Base-by-base conservation (phyloP, 2,113 vertebrate genomes). In the Planiliza haematocheilus region DNA sequence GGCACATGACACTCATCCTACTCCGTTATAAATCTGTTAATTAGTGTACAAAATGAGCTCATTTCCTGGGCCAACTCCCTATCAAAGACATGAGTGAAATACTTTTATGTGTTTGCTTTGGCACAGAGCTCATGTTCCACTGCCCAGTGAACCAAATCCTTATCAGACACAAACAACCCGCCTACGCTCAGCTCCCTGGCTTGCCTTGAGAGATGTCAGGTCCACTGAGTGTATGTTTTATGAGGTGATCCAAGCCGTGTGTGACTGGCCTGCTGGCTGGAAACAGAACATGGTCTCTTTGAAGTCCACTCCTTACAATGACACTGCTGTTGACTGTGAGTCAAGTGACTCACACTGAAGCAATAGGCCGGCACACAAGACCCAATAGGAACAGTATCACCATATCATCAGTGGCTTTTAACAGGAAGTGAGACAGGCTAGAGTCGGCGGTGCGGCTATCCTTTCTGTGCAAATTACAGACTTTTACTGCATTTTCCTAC, bases 101-200 rank as follows among this genome's bases (percentile, higher is more conserved):
- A 67, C 76, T 90, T 85, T 79, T 74, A 69, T 86, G 81, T 88
- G 85, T 88, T 88, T 91, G 75, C 56, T 82, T 88, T 91, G 86
- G 91, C 86, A 74, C 65, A 1, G 55, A 1, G 30, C 83, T 85
- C 41, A 8, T n/a, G 53, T 74, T 58, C 69, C 70, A 67, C 68
- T 87, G 85, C 82, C 82, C 78, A 74, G 70, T 79, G 85, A 89
- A 82, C 86, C 79, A 65, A 82, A 74, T 60, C 83, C 85, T 91
- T 89, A 91, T 91, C 91, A 77, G 86, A 77, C 74, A 64, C 88
- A 88, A 91, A 91, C 89, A 91, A 81, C 14, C 74, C 75, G 66
- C 91, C 91, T 75, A 86, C 81, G 58, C 87, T 70, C 53, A 4
- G 78, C 79, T 82, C 81, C 53, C 73, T 62, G n/a, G 76, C 76